A percentile compares a stretch with the other conserved stretches of the same genome.
Conservation (phyloP, 2,888 invertebrate genomes). For the Morinoia aosen region DNA sequence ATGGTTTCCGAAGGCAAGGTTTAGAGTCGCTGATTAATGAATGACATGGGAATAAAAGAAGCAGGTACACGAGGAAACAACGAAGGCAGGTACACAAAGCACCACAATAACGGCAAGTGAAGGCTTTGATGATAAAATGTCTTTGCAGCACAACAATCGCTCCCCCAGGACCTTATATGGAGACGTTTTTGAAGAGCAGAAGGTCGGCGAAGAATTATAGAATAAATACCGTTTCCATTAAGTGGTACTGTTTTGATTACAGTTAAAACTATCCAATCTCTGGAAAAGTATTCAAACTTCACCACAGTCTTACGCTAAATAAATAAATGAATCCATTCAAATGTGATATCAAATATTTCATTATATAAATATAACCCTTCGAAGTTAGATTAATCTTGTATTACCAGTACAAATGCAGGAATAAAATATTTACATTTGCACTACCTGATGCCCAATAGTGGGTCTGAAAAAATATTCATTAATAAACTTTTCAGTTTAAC, state of each 20-base stretch:
- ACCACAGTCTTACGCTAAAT: not conserved
- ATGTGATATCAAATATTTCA: not conserved
- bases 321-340: not conserved
- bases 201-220: not conserved
- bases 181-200: not conserved
- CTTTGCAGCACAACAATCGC: not conserved
- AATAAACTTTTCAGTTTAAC: not conserved
- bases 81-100: not conserved
- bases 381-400: not conserved
- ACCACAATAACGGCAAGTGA: not conserved
- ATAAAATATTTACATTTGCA: not conserved
- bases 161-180: not conserved
- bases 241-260: not conserved
- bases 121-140: not conserved
- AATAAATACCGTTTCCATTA: not conserved
- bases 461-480: not conserved
- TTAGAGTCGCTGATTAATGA: not conserved
- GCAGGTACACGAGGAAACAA: not conserved
- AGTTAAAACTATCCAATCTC: not conserved
- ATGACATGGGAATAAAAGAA: not conserved
- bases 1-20: not conserved
- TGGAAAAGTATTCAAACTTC: not conserved
- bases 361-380: not conserved
- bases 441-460: not conserved
- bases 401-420: not conserved